Evolutionary conservation across 2,888 invertebrate genomes (phyloP).

Genomic region (Deilephila elpenor): DNA sequence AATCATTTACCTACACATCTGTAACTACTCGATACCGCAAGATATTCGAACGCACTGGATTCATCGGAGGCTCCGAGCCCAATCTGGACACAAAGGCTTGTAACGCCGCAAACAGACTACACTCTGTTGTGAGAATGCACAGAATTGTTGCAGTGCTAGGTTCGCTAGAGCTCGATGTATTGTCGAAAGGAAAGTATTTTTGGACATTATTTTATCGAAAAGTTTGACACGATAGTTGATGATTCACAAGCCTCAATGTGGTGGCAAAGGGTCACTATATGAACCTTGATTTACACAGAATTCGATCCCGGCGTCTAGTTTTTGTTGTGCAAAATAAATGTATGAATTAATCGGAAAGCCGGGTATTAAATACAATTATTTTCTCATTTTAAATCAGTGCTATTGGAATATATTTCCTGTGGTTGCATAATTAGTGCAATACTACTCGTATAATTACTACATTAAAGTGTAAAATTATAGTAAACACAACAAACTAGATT

Average conservation of each 20-base stretch:
- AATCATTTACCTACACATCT: not conserved
- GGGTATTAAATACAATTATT: too few relatives aligned
- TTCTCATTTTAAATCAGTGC: too few relatives aligned
- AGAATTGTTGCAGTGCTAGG: not conserved
- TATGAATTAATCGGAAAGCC: not conserved
- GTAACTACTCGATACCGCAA: not conserved
- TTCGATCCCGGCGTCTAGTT: too few relatives aligned
- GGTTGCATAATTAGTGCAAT: too few relatives aligned
- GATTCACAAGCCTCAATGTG: too few relatives aligned
- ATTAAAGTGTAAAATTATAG: too few relatives aligned
- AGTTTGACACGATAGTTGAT: too few relatives aligned
- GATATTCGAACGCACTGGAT: not conserved
- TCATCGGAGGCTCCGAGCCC: not conserved
- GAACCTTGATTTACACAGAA: too few relatives aligned
- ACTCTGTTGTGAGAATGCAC: not conserved
- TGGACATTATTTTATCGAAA: too few relatives aligned
- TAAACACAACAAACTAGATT: not conserved
- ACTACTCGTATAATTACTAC: too few relatives aligned
- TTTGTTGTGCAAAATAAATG: not conserved
- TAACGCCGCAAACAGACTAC: not conserved
- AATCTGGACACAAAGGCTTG: conserved; percentile 11
- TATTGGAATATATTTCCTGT: too few relatives aligned
- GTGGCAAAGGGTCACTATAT: too few relatives aligned
- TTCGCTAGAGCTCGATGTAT: not conserved
- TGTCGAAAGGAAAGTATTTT: not conserved